phyloP scores from a whole-genome alignment of 2,888 invertebrate species.

The Spisula solida region DNA sequence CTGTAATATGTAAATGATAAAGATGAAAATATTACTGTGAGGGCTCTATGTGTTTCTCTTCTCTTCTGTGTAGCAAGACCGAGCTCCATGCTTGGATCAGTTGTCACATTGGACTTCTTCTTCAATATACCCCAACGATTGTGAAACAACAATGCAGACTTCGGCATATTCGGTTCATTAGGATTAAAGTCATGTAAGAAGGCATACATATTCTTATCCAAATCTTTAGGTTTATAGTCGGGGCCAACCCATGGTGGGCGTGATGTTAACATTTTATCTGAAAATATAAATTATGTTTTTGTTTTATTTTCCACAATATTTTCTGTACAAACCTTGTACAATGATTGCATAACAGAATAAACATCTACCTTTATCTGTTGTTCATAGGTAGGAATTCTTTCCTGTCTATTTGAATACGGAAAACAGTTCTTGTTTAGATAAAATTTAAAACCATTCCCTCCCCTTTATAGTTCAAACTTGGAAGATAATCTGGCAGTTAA shows the following conservation, averaged over 20 bases:
- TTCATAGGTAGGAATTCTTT: too few species aligned
- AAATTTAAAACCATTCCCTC: too few species aligned
- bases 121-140: constrained; percentile 84
- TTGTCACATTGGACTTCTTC: constrained; percentile 69
- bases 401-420: too few species aligned
- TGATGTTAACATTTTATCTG: constrained; percentile 68
- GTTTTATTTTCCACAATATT: too few species aligned
- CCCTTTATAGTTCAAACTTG: too few species aligned
- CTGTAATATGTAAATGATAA: too few species aligned
- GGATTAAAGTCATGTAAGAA: constrained; percentile 82
- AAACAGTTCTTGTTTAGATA: too few species aligned
- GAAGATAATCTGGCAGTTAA: too few species aligned
- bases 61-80: constrained; percentile 77
- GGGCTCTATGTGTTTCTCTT: constrained; percentile 77
- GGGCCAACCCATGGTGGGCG: constrained; percentile 85
- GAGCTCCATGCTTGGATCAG: constrained; percentile 78
- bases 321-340: too few species aligned
- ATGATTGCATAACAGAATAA: too few species aligned
- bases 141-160: constrained; percentile 80
- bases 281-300: not conserved
- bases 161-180: constrained; percentile 83
- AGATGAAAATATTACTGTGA: constrained; percentile 72
- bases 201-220: constrained; percentile 81
- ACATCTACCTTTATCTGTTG: too few species aligned
- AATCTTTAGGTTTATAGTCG: constrained; percentile 83